Evolutionary conservation across 2,888 invertebrate genomes (phyloP), one percentile per base, ranked within the genome.

Genomic region (Watsonalla cultraria): DNA sequence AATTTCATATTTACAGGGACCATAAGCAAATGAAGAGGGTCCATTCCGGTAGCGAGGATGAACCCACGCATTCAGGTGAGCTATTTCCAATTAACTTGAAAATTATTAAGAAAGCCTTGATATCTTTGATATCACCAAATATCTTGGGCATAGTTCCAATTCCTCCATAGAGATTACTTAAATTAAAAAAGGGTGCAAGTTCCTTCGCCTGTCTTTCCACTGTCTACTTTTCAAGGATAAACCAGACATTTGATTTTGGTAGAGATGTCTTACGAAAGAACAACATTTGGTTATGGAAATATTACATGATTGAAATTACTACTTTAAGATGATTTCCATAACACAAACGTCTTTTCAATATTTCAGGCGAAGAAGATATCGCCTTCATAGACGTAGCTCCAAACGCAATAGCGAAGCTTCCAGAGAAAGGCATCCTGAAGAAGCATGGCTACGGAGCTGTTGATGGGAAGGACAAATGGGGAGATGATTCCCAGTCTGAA

Each of bases 351-450:
- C 24, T 24, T 24, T 49, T 42, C 0, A 45, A 37, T 7, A 53
- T 89, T 90, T 61, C 88, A 93, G 94, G 93, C 52, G 94, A 94
- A 86, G 96, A 96, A 86, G 96, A 96, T 79, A 95, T 96, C 72
- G 95, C 96, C 55, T 96, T 96, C 87, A 95, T 96, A 80, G 96
- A 96, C 84, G 92, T 96, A 54, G 94, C 93, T 64, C 93, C 94
- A 58, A 95, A 95, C 87, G 94, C 93, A 74, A 92, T 95, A 80
- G 90, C 93, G 57, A 95, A 95, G 82, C 91, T 95, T 66, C 96
- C 96, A 70, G 97, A 97, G 90, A 97, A 97, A 89, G 97, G 97
- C 57, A 97, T 97, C 81, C 93, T 97, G 77, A 97, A 97, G 92
- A 97, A 97, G 89, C 94, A 94, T 72, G 96, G 96, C 70, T 95